Evolutionary conservation across 2,888 invertebrate species (phyloP), one percentile per base, ranked within the genome.

Genomic region (Lepidochitona cinerea): DNA sequence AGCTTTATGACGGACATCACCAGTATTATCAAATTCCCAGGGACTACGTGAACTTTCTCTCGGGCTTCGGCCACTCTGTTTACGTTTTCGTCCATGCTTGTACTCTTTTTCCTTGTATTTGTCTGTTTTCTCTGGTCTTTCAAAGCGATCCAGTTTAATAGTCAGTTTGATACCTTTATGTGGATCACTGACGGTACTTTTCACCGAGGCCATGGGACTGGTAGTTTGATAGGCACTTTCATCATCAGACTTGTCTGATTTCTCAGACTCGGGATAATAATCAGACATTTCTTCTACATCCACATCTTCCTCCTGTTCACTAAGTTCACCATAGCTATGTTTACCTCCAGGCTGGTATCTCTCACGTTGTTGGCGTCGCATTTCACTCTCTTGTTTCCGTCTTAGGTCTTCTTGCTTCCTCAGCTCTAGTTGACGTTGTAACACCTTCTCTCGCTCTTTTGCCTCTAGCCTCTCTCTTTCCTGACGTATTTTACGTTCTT

Each of bases 91-190:
- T 26, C 72, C 68, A 9, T 41, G 35, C 32, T 65, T 71, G 35
- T 29, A 37, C 29, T 68, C 68, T 68, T 35, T 35, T 36, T 72
- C 68, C 54, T 68, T 67, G 41, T 72, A 68, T 37, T 66, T 41
- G 26, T 72, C 72, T 26, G 68, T 35, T 36, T 59, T 41, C 32
- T 72, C 66, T n/a, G 35, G 26, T 26, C 37, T 67, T 26, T 67
- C 52, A 33, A 37, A 32, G 36, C 52, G 37, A 4, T 49, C 53
- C 14, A 35, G 32, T n/a, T 35, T 36, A 52, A 91, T 90, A 32
- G 88, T 90, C 67, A 91, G 78, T 77, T 90, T 91, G 67, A 91
- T 89, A 14, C 91, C 91, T 41, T 85, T 82, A 6, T 83, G 82
- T 9, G 89, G 87, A 71, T 89, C 86, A 73, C 83, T 85, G 23